A percentile compares a stretch with the other conserved stretches of the same genome.
phyloP scores from a whole-genome alignment of 2,797 vertebrate genomes.

The Sebastes itinus region DNA sequence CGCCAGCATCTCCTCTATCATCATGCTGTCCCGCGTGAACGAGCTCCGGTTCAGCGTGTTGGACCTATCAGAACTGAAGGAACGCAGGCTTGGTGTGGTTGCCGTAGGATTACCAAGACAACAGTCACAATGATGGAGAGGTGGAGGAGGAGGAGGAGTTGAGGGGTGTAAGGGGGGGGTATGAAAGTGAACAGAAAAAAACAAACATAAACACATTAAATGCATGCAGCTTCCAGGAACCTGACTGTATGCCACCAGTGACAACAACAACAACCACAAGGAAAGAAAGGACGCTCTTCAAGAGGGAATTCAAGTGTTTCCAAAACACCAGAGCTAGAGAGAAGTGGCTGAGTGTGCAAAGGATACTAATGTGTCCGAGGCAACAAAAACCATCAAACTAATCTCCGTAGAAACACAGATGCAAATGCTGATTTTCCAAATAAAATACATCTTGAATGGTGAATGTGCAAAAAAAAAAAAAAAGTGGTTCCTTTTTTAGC shows the following conservation, averaged over 20 bases:
- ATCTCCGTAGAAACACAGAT: not conserved
- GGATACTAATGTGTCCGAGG: not conserved
- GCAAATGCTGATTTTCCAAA: not conserved
- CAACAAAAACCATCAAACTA: not conserved
- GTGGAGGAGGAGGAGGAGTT: constrained; percentile 19
- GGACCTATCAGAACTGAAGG: constrained; percentile 99
- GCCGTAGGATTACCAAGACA: constrained; percentile 72
- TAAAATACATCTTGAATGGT: not conserved
- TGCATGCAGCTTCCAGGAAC: constrained; percentile 97
- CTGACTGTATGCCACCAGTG: constrained; percentile 62
- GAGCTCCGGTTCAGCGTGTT: constrained; percentile 97
- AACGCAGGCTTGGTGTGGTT: constrained; percentile 91
- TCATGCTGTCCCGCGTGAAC: constrained; percentile 95
- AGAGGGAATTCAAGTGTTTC: constrained; percentile 38
- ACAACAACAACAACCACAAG: constrained; percentile 39
- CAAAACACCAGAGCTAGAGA: constrained; percentile 26
- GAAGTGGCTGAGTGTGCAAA: not conserved
- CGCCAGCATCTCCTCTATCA: constrained; percentile 95
- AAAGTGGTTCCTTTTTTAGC: not conserved
- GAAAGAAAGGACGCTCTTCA: not conserved
- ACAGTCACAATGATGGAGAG: constrained; percentile 78
- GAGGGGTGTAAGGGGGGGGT: not conserved
- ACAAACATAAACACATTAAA: constrained; percentile 86
- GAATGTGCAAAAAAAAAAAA: not conserved
- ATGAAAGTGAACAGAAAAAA: constrained; percentile 77